Evolutionary conservation across 2,113 vertebrate genomes (phyloP).

Genomic region (Ptilonorhynchus violaceus): DNA sequence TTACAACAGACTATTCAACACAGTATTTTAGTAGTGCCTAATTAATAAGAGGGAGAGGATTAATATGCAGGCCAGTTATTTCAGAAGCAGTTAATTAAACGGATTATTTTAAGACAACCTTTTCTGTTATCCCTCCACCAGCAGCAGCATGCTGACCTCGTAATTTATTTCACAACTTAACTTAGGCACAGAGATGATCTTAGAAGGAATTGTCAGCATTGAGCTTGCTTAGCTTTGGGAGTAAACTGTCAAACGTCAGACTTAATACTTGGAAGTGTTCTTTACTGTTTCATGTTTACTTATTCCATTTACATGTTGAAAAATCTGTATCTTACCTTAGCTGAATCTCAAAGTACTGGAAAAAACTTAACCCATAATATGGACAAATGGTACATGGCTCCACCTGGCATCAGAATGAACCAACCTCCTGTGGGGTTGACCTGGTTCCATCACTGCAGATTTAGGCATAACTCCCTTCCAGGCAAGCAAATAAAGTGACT

Average conservation of each 20-base stretch:
- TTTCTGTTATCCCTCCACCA: background rate
- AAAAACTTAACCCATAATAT: background rate
- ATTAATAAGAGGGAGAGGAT: background rate
- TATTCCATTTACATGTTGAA: background rate
- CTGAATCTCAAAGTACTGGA: background rate
- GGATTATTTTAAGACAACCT: slow-evolving; percentile 16
- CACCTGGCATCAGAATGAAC: background rate
- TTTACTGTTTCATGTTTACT: background rate
- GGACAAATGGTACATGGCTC: background rate
- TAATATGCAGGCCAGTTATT: slow-evolving; percentile 27
- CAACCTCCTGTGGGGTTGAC: background rate
- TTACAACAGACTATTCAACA: background rate
- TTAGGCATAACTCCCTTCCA: background rate
- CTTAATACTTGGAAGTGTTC: background rate
- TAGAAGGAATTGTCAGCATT: background rate
- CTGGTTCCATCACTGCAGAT: slow-evolving; percentile 12
- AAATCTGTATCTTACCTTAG: background rate
- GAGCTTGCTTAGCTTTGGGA: background rate
- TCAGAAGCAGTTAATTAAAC: background rate
- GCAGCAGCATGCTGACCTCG: background rate
- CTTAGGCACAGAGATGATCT: background rate
- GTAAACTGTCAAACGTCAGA: background rate
- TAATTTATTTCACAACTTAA: background rate
- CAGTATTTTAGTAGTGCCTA: background rate
- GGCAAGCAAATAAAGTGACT: background rate